phyloP scores from a whole-genome alignment of 1,140 invertebrate species.

The Tetramorium parvispinum region DNA sequence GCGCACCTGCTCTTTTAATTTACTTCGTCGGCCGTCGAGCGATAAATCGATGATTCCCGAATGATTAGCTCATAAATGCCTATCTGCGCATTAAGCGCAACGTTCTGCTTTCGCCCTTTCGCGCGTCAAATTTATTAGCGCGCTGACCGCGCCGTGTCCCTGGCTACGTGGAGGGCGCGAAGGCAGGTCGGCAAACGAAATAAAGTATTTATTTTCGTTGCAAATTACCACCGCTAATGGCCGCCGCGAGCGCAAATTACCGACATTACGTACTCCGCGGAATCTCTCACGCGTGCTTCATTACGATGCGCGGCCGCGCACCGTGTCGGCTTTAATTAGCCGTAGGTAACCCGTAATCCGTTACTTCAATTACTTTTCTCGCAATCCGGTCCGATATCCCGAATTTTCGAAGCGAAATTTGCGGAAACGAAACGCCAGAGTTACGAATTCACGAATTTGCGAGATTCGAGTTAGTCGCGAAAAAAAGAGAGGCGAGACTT shows the following conservation, averaged over 20 bases:
- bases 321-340: conserved; percentile 56
- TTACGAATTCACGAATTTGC: background rate
- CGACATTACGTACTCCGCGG: conserved; percentile 46
- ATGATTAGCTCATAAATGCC: conserved; percentile 75
- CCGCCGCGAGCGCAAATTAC: conserved; percentile 60
- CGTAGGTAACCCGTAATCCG: conserved; percentile 56
- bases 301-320: conserved; percentile 55
- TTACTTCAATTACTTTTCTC: conserved; percentile 54
- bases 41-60: conserved; percentile 74
- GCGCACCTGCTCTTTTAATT: conserved; percentile 74
- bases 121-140: conserved; percentile 57
- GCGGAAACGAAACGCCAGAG: background rate
- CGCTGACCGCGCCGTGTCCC: background rate
- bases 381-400: conserved; percentile 3
- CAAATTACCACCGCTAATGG: conserved; percentile 56
- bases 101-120: conserved; percentile 26
- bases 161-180: background rate
- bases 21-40: conserved; percentile 67
- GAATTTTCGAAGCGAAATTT: conserved; percentile 43
- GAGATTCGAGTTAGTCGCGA: background rate
- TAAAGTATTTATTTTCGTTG: conserved; percentile 70
- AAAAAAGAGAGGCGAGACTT: background rate
- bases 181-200: conserved; percentile 22
- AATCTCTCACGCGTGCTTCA: conserved; percentile 61
- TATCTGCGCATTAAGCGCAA: conserved; percentile 73